These are phyloP conservation scores for Lagopus muta DNA, from an alignment of 2,113 vertebrate species.

Conservation along the genomic window DNA sequence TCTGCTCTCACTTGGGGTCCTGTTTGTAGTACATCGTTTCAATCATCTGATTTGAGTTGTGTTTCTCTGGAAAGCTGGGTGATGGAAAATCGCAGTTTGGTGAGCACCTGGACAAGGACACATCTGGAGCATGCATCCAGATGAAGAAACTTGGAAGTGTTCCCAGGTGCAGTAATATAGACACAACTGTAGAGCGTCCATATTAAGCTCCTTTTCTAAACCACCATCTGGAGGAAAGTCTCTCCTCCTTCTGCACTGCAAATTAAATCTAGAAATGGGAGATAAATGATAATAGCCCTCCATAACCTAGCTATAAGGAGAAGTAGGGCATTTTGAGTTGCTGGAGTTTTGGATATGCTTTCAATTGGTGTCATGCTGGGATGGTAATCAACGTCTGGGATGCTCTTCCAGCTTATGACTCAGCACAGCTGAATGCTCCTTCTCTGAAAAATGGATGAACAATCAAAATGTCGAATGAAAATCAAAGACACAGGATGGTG, in stretches of 20 bases:
- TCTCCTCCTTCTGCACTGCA: background rate
- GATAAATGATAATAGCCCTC: background rate
- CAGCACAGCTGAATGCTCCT: background rate
- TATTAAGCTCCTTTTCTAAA: background rate
- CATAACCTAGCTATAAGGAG: background rate
- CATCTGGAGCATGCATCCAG: background rate
- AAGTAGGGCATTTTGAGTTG: background rate
- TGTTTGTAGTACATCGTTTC: fast-evolving
- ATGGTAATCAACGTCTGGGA: background rate
- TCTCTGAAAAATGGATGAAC: background rate
- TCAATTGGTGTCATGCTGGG: background rate
- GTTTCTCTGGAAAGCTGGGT: background rate
- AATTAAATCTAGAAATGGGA: background rate
- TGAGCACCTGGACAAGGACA: background rate
- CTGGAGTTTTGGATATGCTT: background rate
- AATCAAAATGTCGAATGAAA: slow-evolving; percentile 1
- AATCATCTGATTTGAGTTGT: background rate
- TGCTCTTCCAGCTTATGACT: slow-evolving; percentile 4
- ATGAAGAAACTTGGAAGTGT: background rate
- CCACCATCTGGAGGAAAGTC: background rate
- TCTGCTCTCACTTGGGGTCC: background rate
- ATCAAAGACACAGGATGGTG: background rate
- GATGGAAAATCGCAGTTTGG: background rate
- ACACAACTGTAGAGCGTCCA: background rate
- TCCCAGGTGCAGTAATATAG: background rate